Percentiles rank a stretch among this genome's conserved stretches.
Conservation (phyloP, 2,888 invertebrate species). For the Amiota mariae region DNA sequence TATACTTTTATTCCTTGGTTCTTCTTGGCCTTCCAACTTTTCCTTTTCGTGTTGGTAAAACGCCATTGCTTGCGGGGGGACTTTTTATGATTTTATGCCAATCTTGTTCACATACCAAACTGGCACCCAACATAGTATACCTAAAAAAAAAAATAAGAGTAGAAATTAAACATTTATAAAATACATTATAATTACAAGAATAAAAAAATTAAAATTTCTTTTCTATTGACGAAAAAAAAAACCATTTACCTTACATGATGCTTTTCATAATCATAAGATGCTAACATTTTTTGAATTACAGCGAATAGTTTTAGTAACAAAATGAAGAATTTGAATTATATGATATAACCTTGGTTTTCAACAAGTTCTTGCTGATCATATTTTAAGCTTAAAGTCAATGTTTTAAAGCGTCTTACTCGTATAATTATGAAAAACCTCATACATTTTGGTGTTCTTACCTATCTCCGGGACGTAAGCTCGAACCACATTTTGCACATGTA, state of each 20-base stretch:
- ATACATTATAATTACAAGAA: not conserved
- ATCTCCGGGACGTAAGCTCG: conserved; percentile 92
- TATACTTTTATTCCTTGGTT: conserved; percentile 85
- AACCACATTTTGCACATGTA: conserved; percentile 93
- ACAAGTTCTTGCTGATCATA: not conserved
- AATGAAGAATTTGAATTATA: too few species aligned
- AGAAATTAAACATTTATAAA: not conserved
- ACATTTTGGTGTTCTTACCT: conserved; percentile 80
- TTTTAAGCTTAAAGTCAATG: not conserved
- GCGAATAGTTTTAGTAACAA: too few species aligned
- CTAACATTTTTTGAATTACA: too few species aligned
- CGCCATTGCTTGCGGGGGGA: conserved; percentile 77
- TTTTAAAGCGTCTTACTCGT: not conserved
- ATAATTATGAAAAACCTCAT: too few species aligned
- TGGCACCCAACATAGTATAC: conserved; percentile 92
- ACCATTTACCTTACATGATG: too few species aligned
- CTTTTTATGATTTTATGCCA: conserved; percentile 93
- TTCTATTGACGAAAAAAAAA: too few species aligned
- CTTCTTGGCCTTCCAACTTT: conserved; percentile 88
- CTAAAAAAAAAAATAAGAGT: conserved; percentile 71
- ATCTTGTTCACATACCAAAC: conserved; percentile 94
- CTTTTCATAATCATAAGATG: too few species aligned
- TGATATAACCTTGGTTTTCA: not conserved
- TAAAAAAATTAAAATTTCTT: too few species aligned
- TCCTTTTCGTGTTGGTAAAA: conserved; percentile 85